Percentiles rank a stretch among this genome's conserved stretches.
phyloP scores from a whole-genome alignment of 2,888 invertebrate genomes.

The Dicranocentrus wangi region DNA sequence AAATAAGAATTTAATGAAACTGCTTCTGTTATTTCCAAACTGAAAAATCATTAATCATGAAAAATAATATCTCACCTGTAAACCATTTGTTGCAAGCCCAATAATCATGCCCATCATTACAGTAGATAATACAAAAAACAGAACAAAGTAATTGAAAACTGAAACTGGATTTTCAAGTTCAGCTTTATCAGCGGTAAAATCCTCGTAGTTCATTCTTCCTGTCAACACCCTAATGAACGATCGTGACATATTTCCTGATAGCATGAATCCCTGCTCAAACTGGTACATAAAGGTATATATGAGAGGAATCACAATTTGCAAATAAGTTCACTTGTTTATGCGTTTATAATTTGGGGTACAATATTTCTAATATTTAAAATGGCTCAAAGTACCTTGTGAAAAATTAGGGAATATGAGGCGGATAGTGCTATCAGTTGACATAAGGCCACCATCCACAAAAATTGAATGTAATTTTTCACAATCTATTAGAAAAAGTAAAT shows the following conservation, averaged over 20 bases:
- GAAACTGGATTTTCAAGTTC: constrained; percentile 42
- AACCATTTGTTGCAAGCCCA: constrained; percentile 45
- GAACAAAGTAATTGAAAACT: constrained; percentile 39
- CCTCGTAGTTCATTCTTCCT: constrained; percentile 54
- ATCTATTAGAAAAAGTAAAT: constrained; percentile 28
- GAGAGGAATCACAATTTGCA: no score
- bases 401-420: constrained; percentile 47
- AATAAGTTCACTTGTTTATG: no score
- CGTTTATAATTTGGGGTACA: no score
- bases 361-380: not conserved
- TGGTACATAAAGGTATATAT: constrained; percentile 8
- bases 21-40: not conserved
- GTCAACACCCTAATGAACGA: constrained; percentile 43
- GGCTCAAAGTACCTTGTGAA: constrained; percentile 37
- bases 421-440: constrained; percentile 52
- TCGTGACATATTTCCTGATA: constrained; percentile 37
- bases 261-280: constrained; percentile 20
- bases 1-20: not conserved
- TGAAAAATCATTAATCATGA: not conserved
- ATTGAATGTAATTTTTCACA: constrained; percentile 60
- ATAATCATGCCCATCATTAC: constrained; percentile 59
- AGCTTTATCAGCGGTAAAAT: constrained; percentile 33
- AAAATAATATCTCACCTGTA: constrained; percentile 9
- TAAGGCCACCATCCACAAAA: constrained; percentile 59
- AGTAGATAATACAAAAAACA: constrained; percentile 52